Conservation (phyloP, 2,888 invertebrate genomes). For the Gryllus longicercus region DNA sequence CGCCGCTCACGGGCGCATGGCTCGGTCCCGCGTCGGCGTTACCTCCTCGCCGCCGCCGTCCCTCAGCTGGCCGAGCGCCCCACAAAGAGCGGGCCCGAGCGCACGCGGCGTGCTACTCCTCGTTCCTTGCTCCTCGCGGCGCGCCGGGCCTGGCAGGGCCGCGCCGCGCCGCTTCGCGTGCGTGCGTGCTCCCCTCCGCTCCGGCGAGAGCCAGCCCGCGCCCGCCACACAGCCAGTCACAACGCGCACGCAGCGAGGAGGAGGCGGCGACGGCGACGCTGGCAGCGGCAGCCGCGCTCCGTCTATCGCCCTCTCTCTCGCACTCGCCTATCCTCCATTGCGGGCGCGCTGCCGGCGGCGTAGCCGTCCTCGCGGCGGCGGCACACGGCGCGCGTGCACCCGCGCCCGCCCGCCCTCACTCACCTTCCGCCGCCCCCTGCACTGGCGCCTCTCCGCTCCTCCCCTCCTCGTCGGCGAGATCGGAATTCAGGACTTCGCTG, state of each 20-base stretch:
- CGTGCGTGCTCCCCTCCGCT: too few relatives aligned
- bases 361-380: constrained; percentile 18
- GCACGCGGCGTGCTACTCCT: neutral
- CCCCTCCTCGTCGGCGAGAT: too few relatives aligned
- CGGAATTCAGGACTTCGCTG: too few relatives aligned
- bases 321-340: constrained; percentile 30
- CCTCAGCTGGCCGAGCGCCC: neutral
- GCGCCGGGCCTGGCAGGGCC: too few relatives aligned
- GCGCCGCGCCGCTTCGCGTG: too few relatives aligned
- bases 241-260: neutral
- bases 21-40: neutral
- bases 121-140: neutral
- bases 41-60: too few relatives aligned
- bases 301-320: constrained; percentile 26
- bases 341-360: constrained; percentile 22
- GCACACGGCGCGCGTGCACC: neutral
- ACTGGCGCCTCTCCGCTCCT: too few relatives aligned
- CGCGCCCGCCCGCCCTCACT: too few relatives aligned
- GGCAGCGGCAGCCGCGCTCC: neutral
- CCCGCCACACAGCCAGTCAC: neutral
- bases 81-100: neutral
- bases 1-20: neutral
- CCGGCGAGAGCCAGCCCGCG: too few relatives aligned
- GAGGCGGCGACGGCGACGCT: neutral
- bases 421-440: too few relatives aligned